Conservation (phyloP, 2,888 invertebrate species). For the Erebia aethiops region DNA sequence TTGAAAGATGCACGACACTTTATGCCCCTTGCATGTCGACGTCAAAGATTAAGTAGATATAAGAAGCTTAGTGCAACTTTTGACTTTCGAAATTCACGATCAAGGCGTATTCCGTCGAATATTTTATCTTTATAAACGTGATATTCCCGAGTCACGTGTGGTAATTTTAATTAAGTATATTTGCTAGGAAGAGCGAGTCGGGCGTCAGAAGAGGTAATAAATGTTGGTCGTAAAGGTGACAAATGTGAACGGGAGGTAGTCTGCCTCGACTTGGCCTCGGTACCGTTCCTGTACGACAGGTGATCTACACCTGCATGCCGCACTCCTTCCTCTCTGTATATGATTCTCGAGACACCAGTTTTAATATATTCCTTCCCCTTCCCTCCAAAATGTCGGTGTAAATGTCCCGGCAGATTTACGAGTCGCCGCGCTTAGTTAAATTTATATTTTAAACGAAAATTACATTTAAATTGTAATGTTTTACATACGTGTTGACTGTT, state of each 20-base stretch:
- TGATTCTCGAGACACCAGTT: conserved; percentile 51
- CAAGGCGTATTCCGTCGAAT: conserved; percentile 45
- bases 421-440: conserved; percentile 21
- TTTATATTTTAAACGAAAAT: conserved; percentile 24
- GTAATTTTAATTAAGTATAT: conserved; percentile 80
- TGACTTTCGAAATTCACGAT: background rate
- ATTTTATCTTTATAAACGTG: conserved; percentile 55
- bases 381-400: conserved; percentile 27
- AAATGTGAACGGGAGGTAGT: conserved; percentile 59
- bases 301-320: conserved; percentile 64
- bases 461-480: conserved; percentile 13
- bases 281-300: conserved; percentile 49
- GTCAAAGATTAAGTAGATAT: too few species aligned
- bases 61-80: background rate
- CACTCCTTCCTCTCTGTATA: conserved; percentile 60
- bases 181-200: conserved; percentile 64
- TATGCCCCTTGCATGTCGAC: too few species aligned
- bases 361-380: conserved; percentile 42
- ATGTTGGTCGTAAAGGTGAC: conserved; percentile 73
- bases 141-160: conserved; percentile 63
- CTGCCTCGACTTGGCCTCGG: conserved; percentile 28
- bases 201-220: conserved; percentile 62
- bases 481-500: too few species aligned
- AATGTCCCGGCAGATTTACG: conserved; percentile 31
- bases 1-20: too few species aligned